Evolutionary conservation across 2,888 invertebrate genomes (phyloP).

Genomic region (Pristionchus maxplancki): DNA sequence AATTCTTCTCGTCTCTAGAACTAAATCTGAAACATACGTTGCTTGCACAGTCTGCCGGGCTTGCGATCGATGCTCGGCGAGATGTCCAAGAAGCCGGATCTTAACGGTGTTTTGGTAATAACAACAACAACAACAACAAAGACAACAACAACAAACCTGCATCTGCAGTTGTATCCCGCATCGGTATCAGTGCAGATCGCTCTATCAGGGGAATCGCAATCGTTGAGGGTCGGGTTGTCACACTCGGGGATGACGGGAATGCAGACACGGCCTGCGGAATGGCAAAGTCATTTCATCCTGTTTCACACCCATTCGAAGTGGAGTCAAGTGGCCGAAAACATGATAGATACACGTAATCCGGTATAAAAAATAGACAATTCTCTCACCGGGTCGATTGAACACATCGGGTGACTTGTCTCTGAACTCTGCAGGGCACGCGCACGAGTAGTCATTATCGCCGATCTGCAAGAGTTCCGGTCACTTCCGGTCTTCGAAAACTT

Average conservation of each 20-base stretch:
- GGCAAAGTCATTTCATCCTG: neutral
- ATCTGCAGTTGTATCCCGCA: conserved; percentile 74
- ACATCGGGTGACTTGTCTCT: conserved; percentile 68
- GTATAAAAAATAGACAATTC: too few relatives aligned
- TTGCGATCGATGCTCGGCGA: conserved; percentile 70
- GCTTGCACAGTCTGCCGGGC: conserved; percentile 77
- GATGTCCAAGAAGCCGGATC: conserved; percentile 75
- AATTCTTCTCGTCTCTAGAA: too few relatives aligned
- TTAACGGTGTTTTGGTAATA: neutral
- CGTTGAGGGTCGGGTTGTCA: conserved; percentile 71
- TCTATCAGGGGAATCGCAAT: conserved; percentile 71
- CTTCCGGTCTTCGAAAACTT: neutral
- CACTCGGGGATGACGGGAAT: conserved; percentile 74
- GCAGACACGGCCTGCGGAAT: conserved; percentile 70
- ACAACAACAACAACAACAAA: neutral
- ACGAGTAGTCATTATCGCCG: conserved; percentile 73
- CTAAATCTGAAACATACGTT: conserved; percentile 59
- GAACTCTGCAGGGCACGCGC: conserved; percentile 72
- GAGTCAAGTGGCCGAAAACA: neutral
- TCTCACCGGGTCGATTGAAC: conserved; percentile 46
- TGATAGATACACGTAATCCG: neutral
- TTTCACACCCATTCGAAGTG: neutral
- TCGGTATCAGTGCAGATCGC: conserved; percentile 76
- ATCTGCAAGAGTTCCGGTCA: conserved; percentile 31
- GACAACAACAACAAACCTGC: conserved; percentile 52